Percentiles rank a stretch among this genome's conserved stretches.
These are phyloP conservation scores for Drosophila merina DNA, from an alignment of 2,888 invertebrate species.

Conservation along the genomic window DNA sequence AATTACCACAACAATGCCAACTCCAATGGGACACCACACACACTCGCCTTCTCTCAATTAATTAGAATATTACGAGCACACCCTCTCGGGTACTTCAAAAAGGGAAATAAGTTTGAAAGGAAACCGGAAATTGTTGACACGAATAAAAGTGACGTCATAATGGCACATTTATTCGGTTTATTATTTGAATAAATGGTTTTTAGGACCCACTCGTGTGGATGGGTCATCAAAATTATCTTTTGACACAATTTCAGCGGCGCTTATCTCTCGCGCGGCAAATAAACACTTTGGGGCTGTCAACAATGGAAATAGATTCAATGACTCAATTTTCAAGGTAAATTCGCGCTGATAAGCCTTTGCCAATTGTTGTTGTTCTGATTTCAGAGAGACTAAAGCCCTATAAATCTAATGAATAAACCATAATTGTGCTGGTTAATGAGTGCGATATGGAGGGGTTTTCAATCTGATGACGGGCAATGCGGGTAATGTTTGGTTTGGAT, in stretches of 20 bases:
- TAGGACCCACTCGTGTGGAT: neutral
- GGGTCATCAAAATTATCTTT: conserved; percentile 53
- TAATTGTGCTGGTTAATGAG: conserved; percentile 32
- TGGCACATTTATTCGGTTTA: neutral
- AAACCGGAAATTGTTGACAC: conserved; percentile 45
- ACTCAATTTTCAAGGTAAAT: conserved; percentile 34
- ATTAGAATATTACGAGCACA: conserved; percentile 40
- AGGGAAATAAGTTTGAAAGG: conserved; percentile 11
- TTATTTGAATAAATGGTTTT: conserved; percentile 2
- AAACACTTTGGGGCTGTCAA: conserved; percentile 35
- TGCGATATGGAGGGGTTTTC: conserved; percentile 12
- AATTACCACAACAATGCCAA: conserved; percentile 45
- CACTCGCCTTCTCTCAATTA: conserved; percentile 46
- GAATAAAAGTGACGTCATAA: conserved; percentile 44
- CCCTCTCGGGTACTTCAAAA: conserved; percentile 1
- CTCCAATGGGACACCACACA: conserved; percentile 9
- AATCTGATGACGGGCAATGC: no score
- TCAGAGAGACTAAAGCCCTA: neutral
- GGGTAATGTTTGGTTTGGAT: neutral
- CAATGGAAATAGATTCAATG: conserved; percentile 45
- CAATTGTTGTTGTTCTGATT: conserved; percentile 8
- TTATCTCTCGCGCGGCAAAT: conserved; percentile 25
- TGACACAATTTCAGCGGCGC: conserved; percentile 54
- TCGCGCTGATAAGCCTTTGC: conserved; percentile 19
- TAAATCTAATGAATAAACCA: conserved; percentile 31